A percentile compares a stretch with the other conserved stretches of the same genome.
Conservation (phyloP, 2,888 invertebrate species). For the Strigamia crassipes region DNA sequence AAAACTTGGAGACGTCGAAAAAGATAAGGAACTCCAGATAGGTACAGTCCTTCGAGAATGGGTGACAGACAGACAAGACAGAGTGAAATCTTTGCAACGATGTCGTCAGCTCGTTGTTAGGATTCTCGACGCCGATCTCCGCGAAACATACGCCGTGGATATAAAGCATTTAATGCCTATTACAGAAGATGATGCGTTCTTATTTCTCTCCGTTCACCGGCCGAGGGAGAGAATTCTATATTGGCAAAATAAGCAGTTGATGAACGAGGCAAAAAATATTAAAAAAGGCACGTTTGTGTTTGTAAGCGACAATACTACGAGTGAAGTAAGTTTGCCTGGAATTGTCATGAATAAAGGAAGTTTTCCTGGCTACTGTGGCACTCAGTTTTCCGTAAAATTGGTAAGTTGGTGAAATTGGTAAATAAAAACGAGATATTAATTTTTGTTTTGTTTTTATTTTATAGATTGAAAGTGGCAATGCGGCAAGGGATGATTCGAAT, state of each 20-base stretch:
- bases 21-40: background rate
- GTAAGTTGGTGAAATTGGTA: background rate
- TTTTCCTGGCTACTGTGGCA: background rate
- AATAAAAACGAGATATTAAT: background rate
- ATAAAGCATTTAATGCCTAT: background rate
- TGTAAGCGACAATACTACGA: background rate
- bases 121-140: background rate
- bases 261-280: slow-evolving; percentile 4
- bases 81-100: background rate
- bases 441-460: background rate
- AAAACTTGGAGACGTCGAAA: background rate
- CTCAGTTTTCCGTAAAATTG: background rate
- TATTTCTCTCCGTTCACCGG: background rate
- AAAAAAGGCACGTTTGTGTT: background rate
- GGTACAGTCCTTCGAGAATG: background rate
- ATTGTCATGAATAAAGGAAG: background rate
- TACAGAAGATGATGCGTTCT: background rate
- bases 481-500: background rate
- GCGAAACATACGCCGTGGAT: background rate
- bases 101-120: background rate
- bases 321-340: background rate
- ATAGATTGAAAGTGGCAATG: background rate
- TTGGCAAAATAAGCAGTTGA: background rate
- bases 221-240: background rate
- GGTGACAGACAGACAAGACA: background rate